phyloP scores from a whole-genome alignment of 1,140 invertebrate species.

The Drosophila sulfurigaster region DNA sequence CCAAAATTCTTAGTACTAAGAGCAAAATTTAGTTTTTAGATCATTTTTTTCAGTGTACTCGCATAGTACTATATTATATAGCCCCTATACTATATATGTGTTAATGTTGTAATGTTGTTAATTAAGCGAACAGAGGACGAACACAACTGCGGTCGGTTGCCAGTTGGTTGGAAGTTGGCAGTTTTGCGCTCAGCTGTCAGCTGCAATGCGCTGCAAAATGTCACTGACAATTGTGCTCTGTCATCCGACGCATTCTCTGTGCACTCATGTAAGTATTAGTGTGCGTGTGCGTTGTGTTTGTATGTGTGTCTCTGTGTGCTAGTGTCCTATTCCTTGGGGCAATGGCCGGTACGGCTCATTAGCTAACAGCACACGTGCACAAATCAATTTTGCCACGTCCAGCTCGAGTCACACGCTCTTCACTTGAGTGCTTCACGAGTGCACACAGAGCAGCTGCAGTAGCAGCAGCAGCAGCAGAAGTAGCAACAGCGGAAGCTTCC shows the following conservation, averaged over 20 bases:
- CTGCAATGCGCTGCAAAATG: constrained; percentile 24
- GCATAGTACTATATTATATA: neutral
- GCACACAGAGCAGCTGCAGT: neutral
- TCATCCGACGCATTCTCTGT: constrained; percentile 31
- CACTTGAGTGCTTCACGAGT: constrained; percentile 33
- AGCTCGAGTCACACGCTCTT: constrained; percentile 27
- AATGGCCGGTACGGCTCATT: constrained; percentile 55
- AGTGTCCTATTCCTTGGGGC: constrained; percentile 26
- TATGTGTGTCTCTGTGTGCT: neutral
- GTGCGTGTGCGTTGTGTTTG: neutral
- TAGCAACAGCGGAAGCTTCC: too few species aligned
- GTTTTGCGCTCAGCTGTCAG: constrained; percentile 18
- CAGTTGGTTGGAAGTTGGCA: constrained; percentile 40
- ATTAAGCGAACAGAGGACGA: constrained; percentile 60
- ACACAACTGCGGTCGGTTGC: constrained; percentile 33
- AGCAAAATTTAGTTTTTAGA: too few species aligned
- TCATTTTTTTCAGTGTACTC: too few species aligned
- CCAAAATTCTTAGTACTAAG: too few species aligned
- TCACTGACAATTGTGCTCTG: constrained; percentile 47
- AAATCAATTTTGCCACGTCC: constrained; percentile 72
- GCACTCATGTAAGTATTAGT: constrained; percentile 13
- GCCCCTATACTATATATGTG: constrained; percentile 24
- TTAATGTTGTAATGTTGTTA: constrained; percentile 70
- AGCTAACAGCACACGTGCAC: constrained; percentile 75
- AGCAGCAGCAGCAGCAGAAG: too few species aligned